Evolutionary conservation across 2,888 invertebrate genomes (phyloP).

Genomic region (Zygaena filipendulae): DNA sequence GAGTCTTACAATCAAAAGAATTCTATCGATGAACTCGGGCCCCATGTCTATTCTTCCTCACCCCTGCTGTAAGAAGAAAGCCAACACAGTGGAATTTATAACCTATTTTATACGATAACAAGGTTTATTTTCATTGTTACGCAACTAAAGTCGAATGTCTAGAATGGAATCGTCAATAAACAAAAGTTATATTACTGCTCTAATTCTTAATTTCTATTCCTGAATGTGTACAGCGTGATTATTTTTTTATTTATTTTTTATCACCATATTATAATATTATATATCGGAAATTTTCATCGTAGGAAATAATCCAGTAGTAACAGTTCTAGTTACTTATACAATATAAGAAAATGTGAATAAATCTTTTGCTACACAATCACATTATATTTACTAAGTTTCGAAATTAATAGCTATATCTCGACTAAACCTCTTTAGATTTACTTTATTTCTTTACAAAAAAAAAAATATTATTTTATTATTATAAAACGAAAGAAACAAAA

Average conservation of each 20-base stretch:
- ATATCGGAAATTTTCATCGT: too few relatives aligned
- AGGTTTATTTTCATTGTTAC: slow-evolving; percentile 16
- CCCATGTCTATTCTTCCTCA: slow-evolving; percentile 63
- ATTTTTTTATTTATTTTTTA: too few relatives aligned
- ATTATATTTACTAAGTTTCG: too few relatives aligned
- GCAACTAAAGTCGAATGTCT: slow-evolving; percentile 44
- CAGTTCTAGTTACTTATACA: background rate
- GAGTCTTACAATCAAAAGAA: slow-evolving; percentile 53
- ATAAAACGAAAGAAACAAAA: too few relatives aligned
- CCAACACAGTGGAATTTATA: slow-evolving; percentile 4
- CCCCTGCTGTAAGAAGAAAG: slow-evolving; percentile 32
- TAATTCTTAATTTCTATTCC: slow-evolving; percentile 30
- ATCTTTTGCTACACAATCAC: too few relatives aligned
- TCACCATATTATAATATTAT: too few relatives aligned
- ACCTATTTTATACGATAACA: too few relatives aligned
- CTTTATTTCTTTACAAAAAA: too few relatives aligned
- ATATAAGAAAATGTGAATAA: background rate
- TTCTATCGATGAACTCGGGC: slow-evolving; percentile 49
- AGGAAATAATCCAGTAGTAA: too few relatives aligned
- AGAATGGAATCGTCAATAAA: slow-evolving; percentile 61
- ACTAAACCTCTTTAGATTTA: too few relatives aligned
- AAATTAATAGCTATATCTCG: too few relatives aligned
- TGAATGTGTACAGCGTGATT: slow-evolving; percentile 29
- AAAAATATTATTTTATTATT: too few relatives aligned
- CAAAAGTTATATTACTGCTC: slow-evolving; percentile 61